phyloP scores from a whole-genome alignment of 2,113 vertebrate genomes.

The Elgaria multicarinata region DNA sequence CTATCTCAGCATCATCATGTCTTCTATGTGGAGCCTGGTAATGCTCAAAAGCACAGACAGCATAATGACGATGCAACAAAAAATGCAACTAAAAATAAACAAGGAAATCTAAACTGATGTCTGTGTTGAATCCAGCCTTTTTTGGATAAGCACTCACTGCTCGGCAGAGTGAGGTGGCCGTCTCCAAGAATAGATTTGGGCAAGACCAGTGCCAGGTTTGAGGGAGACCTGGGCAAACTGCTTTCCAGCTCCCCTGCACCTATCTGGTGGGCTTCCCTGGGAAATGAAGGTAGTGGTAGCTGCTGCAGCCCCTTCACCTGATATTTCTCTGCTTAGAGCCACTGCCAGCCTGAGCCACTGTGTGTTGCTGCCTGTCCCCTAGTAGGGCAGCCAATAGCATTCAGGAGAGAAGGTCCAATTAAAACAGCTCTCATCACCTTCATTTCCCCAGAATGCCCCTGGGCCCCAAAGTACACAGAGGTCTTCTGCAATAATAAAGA shows the following conservation, averaged over 20 bases:
- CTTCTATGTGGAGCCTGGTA: background rate
- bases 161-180: background rate
- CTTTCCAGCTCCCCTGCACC: background rate
- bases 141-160: background rate
- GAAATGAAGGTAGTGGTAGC: background rate
- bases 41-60: background rate
- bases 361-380: background rate
- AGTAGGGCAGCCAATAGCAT: background rate
- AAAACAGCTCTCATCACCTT: background rate
- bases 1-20: conserved; percentile 12
- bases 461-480: no score
- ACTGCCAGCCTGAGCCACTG: no score
- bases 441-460: background rate
- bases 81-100: background rate
- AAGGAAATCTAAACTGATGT: background rate
- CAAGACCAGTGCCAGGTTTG: background rate
- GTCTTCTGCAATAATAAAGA: no score
- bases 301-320: background rate
- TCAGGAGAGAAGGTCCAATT: background rate
- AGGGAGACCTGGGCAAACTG: background rate
- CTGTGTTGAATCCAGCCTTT: background rate
- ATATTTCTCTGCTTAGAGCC: background rate
- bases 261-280: background rate
- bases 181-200: background rate
- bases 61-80: background rate